Conservation (phyloP, 1,140 invertebrate genomes). For the Drosophila triauraria region DNA sequence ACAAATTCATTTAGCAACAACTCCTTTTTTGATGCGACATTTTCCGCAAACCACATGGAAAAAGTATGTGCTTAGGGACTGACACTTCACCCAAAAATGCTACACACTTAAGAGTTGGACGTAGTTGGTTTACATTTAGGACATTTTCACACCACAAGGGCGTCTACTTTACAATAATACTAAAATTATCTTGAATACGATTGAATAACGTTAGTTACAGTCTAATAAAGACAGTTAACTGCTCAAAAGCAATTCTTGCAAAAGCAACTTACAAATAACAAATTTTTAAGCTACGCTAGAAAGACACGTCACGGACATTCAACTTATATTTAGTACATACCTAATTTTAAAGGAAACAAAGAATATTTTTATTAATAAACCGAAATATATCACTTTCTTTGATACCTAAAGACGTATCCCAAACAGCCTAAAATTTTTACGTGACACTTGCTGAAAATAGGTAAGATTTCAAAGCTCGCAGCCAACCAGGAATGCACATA, state of each 20-base stretch:
- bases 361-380: conserved; percentile 1
- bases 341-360: conserved; percentile 2
- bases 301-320: neutral
- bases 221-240: neutral
- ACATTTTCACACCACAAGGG: conserved; percentile 18
- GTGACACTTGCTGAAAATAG: conserved; percentile 4
- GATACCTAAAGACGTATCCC: neutral
- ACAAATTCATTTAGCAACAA: conserved; percentile 18
- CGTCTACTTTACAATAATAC: conserved; percentile 8
- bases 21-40: conserved; percentile 15
- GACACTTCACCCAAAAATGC: conserved; percentile 30
- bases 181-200: conserved; percentile 13
- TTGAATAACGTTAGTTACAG: conserved; percentile 18
- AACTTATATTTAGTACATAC: neutral
- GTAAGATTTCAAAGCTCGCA: conserved; percentile 1
- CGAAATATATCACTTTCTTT: neutral
- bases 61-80: conserved; percentile 8
- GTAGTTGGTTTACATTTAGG: conserved; percentile 21
- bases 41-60: conserved; percentile 20
- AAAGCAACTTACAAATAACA: no score
- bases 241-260: no score
- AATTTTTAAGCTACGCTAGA: no score
- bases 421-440: conserved; percentile 3
- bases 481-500: neutral
- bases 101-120: conserved; percentile 27